A percentile compares a stretch with the other conserved stretches of the same genome.
phyloP scores from a whole-genome alignment of 1,140 invertebrate genomes.

The Drosophila subpulchrella region DNA sequence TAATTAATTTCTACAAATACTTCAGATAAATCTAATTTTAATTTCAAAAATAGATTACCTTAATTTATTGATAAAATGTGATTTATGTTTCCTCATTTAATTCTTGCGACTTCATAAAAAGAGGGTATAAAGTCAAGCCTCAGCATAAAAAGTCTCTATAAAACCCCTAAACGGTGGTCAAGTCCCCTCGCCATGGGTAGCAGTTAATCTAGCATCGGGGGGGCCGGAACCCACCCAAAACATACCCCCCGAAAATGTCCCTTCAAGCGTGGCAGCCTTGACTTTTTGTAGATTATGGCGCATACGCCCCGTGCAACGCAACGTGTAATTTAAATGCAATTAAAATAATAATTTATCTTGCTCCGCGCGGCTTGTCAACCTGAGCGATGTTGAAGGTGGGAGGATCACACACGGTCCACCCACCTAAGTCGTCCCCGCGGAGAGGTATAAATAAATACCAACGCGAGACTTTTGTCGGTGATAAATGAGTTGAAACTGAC shows the following conservation, averaged over 20 bases:
- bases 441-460: constrained; percentile 50
- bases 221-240: constrained; percentile 6
- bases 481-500: constrained; percentile 74
- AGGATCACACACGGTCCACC: constrained; percentile 55
- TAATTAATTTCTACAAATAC: no score
- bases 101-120: background rate
- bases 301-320: constrained; percentile 57
- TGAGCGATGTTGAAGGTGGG: constrained; percentile 21
- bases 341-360: constrained; percentile 83
- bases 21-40: no score
- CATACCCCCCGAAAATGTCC: background rate
- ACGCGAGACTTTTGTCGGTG: constrained; percentile 57
- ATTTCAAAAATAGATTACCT: no score
- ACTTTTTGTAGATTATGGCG: constrained; percentile 59
- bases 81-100: background rate
- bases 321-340: constrained; percentile 80
- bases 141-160: constrained; percentile 30
- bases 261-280: constrained; percentile 42
- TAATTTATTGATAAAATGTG: no score
- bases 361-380: constrained; percentile 60
- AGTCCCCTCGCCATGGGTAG: constrained; percentile 30
- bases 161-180: constrained; percentile 46
- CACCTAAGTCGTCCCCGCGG: constrained; percentile 32
- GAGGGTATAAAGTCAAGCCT: constrained; percentile 4
- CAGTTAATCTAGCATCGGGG: constrained; percentile 63